A percentile compares a stretch with the other conserved stretches of the same genome.
These are phyloP conservation scores for Polypterus bichir DNA, from an alignment of 2,113 vertebrate genomes.

Conservation along the genomic window DNA sequence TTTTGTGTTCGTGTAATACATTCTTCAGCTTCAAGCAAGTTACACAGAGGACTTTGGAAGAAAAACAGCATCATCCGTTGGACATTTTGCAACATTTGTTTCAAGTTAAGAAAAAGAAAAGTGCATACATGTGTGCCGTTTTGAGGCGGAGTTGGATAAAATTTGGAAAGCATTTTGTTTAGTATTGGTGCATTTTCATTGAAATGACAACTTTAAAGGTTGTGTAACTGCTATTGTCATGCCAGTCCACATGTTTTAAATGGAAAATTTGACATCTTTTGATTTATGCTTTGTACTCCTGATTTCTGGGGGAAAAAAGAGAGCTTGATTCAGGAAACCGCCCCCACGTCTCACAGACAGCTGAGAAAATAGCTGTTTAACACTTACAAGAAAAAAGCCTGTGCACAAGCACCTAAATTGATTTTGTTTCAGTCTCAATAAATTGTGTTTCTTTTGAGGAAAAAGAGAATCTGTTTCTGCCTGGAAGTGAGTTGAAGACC, in stretches of 20 bases:
- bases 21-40: slow-evolving; percentile 16
- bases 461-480: slow-evolving; percentile 81
- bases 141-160: slow-evolving; percentile 29
- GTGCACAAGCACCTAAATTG: slow-evolving; percentile 81
- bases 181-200: slow-evolving; percentile 83
- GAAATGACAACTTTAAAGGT: slow-evolving; percentile 80
- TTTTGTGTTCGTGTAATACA: slow-evolving; percentile 17
- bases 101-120: slow-evolving; percentile 24
- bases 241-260: slow-evolving; percentile 91
- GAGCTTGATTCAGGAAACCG: slow-evolving; percentile 58
- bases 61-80: slow-evolving; percentile 19
- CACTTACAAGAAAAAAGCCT: slow-evolving; percentile 50
- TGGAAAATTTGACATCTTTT: slow-evolving; percentile 78
- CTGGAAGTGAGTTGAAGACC: slow-evolving; percentile 94
- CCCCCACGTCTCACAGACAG: slow-evolving; percentile 65
- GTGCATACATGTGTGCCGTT: slow-evolving; percentile 51
- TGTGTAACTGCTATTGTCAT: slow-evolving; percentile 95
- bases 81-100: background rate
- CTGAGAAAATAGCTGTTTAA: slow-evolving; percentile 83
- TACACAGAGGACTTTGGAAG: slow-evolving; percentile 19
- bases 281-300: slow-evolving; percentile 94
- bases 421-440: slow-evolving; percentile 96
- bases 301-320: slow-evolving; percentile 77
- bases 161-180: slow-evolving; percentile 69
- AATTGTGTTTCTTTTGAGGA: slow-evolving; percentile 98